Percentiles rank a stretch among this genome's conserved stretches.
These are phyloP conservation scores for Teleopsis dalmanni DNA, from an alignment of 1,140 invertebrate species.

Conservation along the genomic window DNA sequence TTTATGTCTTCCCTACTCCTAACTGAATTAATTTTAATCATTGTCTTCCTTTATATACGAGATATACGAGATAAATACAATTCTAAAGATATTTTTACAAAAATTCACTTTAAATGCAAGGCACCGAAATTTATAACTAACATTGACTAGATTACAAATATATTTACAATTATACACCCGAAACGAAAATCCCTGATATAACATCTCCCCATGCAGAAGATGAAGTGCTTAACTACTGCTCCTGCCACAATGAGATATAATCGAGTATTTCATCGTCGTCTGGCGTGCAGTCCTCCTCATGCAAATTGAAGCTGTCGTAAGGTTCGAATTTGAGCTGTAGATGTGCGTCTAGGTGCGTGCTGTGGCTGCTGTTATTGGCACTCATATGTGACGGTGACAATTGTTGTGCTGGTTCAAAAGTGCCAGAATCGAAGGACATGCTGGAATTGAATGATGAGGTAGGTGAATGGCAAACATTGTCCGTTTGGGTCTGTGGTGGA, in stretches of 20 bases:
- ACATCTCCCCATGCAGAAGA: not conserved
- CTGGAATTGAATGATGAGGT: conserved; percentile 77
- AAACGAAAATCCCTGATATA: not conserved
- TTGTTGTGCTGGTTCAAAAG: conserved; percentile 36
- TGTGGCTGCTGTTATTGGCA: not conserved
- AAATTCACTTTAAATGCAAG: conserved; percentile 9
- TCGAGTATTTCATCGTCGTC: conserved; percentile 86
- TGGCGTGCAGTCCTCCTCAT: conserved; percentile 65
- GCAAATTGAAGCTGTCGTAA: conserved; percentile 48
- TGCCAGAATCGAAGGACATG: conserved; percentile 50
- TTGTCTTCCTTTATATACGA: conserved; percentile 13
- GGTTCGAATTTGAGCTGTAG: conserved; percentile 48
- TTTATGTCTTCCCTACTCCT: conserved; percentile 14
- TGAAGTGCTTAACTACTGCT: too few relatives aligned
- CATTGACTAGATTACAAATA: not conserved
- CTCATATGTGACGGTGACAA: conserved; percentile 12
- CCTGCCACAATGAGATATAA: conserved; percentile 76
- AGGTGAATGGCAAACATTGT: conserved; percentile 50
- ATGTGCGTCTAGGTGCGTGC: conserved; percentile 9
- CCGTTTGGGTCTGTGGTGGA: not conserved
- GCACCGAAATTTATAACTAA: conserved; percentile 5
- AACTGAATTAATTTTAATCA: conserved; percentile 8
- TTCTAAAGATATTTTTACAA: conserved; percentile 6
- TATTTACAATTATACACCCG: conserved; percentile 4
- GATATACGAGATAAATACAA: not conserved